Percentiles rank a stretch among this genome's conserved stretches.
phyloP scores from a whole-genome alignment of 2,888 invertebrate genomes.

The Pharmacophagus antenor region DNA sequence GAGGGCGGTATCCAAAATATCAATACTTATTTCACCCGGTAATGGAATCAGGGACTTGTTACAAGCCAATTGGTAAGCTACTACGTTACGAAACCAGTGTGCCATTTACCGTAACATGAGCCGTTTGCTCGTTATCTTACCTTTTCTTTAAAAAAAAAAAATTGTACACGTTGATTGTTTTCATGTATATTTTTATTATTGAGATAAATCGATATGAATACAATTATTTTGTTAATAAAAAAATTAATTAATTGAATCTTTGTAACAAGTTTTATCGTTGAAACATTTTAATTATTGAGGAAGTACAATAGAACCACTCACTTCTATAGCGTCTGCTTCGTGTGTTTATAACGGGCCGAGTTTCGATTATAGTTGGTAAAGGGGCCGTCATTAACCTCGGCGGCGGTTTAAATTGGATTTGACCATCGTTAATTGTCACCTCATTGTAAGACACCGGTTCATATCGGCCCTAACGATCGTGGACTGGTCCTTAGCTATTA shows the following conservation, averaged over 20 bases:
- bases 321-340: background rate
- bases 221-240: background rate
- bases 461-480: background rate
- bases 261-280: background rate
- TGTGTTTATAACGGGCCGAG: constrained; percentile 6
- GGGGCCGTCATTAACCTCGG: constrained; percentile 8
- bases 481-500: background rate
- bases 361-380: constrained; percentile 19
- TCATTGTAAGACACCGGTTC: background rate
- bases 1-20: too few relatives aligned
- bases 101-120: too few relatives aligned
- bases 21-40: too few relatives aligned
- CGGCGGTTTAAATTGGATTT: constrained; percentile 18
- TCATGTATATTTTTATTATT: background rate
- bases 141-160: too few relatives aligned
- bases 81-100: too few relatives aligned
- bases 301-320: background rate
- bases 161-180: too few relatives aligned
- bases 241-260: background rate
- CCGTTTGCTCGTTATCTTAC: too few relatives aligned
- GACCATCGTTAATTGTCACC: constrained; percentile 13
- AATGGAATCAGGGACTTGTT: too few relatives aligned
- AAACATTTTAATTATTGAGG: constrained; percentile 1
- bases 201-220: background rate
- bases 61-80: too few relatives aligned